phyloP scores from a whole-genome alignment of 2,113 vertebrate genomes.

The Elaphurus davidianus region DNA sequence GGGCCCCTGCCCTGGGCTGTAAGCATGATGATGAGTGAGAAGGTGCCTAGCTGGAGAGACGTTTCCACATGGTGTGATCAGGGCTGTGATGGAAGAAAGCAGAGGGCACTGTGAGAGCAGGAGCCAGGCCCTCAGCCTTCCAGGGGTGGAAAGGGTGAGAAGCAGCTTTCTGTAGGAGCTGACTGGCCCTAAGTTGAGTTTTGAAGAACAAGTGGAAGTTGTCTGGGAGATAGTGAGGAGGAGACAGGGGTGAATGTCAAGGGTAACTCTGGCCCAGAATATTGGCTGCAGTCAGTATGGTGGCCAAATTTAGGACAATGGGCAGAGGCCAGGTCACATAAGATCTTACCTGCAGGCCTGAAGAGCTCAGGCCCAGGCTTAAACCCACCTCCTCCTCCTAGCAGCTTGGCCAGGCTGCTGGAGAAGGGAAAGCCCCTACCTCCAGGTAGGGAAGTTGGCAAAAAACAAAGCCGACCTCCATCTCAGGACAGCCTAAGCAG shows the following conservation, averaged over 20 bases:
- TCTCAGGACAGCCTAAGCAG: slow-evolving; percentile 69
- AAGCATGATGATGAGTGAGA: no score
- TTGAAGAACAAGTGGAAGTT: not conserved
- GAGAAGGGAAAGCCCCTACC: not conserved
- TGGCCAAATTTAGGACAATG: not conserved
- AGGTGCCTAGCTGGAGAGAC: not conserved
- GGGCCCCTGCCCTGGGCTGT: not conserved
- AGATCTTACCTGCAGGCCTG: not conserved
- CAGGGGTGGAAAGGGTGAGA: no score
- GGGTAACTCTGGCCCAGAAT: not conserved
- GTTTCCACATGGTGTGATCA: not conserved
- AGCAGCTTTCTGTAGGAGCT: not conserved
- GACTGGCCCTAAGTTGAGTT: not conserved
- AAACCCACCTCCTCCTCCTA: not conserved
- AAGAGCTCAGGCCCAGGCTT: not conserved
- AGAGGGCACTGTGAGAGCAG: rapidly evolving
- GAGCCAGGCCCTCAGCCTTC: not conserved
- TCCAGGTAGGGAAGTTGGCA: not conserved
- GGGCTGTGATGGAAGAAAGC: not conserved
- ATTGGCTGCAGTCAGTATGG: not conserved
- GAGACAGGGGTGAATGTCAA: not conserved
- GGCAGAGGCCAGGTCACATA: not conserved
- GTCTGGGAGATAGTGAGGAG: not conserved
- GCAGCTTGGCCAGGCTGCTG: not conserved
- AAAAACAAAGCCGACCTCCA: not conserved